A percentile compares a stretch with the other conserved stretches of the same genome.
Evolutionary conservation across 1,140 invertebrate genomes (phyloP).

Genomic region (Holcopasites calliopsidis): DNA sequence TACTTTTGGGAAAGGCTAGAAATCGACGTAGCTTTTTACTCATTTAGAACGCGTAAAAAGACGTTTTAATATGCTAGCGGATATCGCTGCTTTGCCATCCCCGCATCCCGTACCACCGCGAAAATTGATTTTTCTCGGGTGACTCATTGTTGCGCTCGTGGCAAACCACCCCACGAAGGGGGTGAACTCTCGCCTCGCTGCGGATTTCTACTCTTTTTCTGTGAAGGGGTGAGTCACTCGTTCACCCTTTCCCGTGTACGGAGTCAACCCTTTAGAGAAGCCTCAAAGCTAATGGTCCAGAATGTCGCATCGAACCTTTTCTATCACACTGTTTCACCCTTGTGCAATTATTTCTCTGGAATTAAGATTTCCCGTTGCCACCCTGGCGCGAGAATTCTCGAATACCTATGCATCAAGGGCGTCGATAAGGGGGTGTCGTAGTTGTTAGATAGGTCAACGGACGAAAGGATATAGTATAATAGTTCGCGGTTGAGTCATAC

Average conservation of each 20-base stretch:
- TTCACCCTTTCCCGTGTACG: constrained; percentile 6
- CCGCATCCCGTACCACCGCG: not conserved
- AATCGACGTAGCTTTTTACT: not conserved
- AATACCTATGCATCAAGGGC: not conserved
- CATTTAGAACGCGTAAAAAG: not conserved
- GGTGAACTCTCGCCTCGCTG: constrained; percentile 46
- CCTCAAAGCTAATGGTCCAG: too few species aligned
- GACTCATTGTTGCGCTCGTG: constrained; percentile 52
- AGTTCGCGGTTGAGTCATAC: constrained; percentile 61
- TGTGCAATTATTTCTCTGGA: not conserved
- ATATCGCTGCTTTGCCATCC: too few species aligned
- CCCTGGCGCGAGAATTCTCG: not conserved
- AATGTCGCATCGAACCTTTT: too few species aligned
- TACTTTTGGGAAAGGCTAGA: constrained; percentile 74
- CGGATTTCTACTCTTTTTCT: constrained; percentile 46
- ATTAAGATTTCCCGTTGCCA: not conserved
- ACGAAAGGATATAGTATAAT: constrained; percentile 57
- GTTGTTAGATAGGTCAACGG: constrained; percentile 54
- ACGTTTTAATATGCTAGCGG: not conserved
- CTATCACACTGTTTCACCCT: not conserved
- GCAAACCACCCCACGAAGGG: constrained; percentile 33
- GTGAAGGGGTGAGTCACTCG: constrained; percentile 52
- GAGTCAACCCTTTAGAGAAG: not conserved
- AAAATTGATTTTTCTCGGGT: constrained; percentile 54
- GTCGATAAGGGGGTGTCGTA: not conserved